Evolutionary conservation across 1,140 invertebrate genomes (phyloP).

Genomic region (Tetranychus cinnabarinus): DNA sequence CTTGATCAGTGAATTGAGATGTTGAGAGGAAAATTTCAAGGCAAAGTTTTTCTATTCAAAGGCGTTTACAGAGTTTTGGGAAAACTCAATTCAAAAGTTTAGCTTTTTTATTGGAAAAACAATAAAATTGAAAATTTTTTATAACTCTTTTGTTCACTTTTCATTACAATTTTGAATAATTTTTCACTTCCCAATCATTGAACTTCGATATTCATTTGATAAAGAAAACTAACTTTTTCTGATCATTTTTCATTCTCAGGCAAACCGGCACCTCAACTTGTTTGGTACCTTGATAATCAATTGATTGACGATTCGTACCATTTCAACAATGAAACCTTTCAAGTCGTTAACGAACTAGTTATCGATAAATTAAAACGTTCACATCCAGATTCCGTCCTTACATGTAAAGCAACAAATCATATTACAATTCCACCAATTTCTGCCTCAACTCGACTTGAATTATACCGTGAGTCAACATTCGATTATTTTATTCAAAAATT

Average conservation of each 20-base stretch:
- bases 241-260: slow-evolving; percentile 5
- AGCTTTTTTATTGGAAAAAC: too few relatives aligned
- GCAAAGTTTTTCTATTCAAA: too few relatives aligned
- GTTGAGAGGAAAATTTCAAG: too few relatives aligned
- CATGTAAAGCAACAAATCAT: slow-evolving; percentile 59
- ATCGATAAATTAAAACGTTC: slow-evolving; percentile 43
- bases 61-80: too few relatives aligned
- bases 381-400: slow-evolving; percentile 54
- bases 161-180: neutral
- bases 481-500: too few relatives aligned
- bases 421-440: slow-evolving; percentile 31
- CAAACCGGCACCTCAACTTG: slow-evolving; percentile 15
- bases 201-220: neutral
- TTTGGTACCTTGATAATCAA: slow-evolving; percentile 16
- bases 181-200: neutral
- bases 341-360: slow-evolving; percentile 30
- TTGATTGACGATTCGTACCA: slow-evolving; percentile 15
- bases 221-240: neutral
- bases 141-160: neutral
- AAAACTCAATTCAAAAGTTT: too few relatives aligned
- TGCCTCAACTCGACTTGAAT: slow-evolving; percentile 15
- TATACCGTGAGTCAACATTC: slow-evolving; percentile 16
- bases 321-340: slow-evolving; percentile 9
- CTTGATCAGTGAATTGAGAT: too few relatives aligned
- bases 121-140: neutral